A percentile compares a stretch with the other conserved stretches of the same genome.
phyloP scores from a whole-genome alignment of 2,888 invertebrate species.

The Hymenopus coronatus region DNA sequence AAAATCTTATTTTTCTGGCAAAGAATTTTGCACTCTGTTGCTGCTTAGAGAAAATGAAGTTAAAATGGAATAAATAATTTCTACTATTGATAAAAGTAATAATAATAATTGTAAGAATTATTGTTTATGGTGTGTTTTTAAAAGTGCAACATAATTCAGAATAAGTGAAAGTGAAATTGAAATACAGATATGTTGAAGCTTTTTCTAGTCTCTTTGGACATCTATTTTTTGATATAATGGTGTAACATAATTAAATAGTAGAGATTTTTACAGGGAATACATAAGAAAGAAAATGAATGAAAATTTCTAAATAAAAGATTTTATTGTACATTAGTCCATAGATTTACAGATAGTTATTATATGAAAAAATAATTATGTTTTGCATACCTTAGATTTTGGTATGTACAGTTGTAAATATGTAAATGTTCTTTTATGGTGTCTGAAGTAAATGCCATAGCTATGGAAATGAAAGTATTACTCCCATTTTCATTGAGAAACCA shows the following conservation, averaged over 20 bases:
- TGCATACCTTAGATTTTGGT: background rate
- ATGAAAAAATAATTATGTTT: background rate
- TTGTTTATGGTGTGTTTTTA: background rate
- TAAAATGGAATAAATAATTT: background rate
- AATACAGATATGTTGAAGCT: background rate
- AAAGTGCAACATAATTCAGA: background rate
- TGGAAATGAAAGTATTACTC: background rate
- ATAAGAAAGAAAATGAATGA: background rate
- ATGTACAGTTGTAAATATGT: slow-evolving; percentile 16
- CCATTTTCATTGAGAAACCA: background rate
- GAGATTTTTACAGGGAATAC: slow-evolving; percentile 12
- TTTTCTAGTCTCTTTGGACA: slow-evolving; percentile 17
- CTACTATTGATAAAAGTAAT: background rate
- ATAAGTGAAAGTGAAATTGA: background rate
- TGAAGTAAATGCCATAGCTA: background rate
- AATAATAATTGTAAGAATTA: background rate
- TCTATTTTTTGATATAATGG: slow-evolving; percentile 16
- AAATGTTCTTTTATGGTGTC: background rate
- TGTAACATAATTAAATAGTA: slow-evolving; percentile 11
- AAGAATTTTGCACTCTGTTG: background rate
- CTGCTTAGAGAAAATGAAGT: background rate
- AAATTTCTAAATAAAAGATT: background rate
- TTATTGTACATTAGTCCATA: background rate
- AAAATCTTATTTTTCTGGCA: background rate
- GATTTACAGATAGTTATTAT: background rate